A percentile compares a stretch with the other conserved stretches of the same genome.
Conservation (phyloP, 2,113 vertebrate species). For the Actenoides lindsayi region DNA sequence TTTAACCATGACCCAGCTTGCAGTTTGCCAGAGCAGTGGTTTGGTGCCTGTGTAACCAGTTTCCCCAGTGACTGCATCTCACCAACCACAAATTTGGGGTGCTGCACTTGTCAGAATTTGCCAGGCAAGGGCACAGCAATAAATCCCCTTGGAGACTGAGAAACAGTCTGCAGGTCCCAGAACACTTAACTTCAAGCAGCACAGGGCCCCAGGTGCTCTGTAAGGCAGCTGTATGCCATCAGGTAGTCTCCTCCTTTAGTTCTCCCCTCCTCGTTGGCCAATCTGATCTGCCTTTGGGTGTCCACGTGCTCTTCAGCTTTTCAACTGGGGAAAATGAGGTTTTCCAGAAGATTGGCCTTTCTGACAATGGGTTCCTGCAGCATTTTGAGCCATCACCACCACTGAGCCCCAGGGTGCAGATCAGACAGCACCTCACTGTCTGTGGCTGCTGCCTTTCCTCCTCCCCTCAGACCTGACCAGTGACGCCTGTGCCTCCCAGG, state of each 20-base stretch:
- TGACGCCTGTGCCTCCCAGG: not conserved
- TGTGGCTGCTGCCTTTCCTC: not conserved
- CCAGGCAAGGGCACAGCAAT: not conserved
- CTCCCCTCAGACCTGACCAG: not conserved
- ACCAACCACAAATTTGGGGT: not conserved
- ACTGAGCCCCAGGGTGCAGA: not conserved
- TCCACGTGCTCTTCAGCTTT: not conserved
- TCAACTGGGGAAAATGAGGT: not conserved
- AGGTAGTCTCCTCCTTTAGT: not conserved
- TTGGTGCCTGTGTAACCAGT: not conserved
- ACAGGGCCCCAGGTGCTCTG: not conserved
- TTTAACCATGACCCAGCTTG: accelerated
- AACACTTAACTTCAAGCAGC: not conserved
- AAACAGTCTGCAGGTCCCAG: accelerated
- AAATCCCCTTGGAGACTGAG: not conserved
- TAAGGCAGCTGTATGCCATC: not conserved
- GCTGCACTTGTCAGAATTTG: not conserved
- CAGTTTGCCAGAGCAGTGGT: not conserved
- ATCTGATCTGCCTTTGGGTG: not conserved
- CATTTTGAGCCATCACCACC: accelerated
- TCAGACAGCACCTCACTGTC: not conserved
- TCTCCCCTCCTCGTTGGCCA: not conserved
- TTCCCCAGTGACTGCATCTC: not conserved
- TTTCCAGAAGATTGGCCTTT: not conserved
- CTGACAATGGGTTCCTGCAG: not conserved